Evolutionary conservation across 1,140 invertebrate genomes (phyloP).

Genomic region (Lutraria rhynchaena): DNA sequence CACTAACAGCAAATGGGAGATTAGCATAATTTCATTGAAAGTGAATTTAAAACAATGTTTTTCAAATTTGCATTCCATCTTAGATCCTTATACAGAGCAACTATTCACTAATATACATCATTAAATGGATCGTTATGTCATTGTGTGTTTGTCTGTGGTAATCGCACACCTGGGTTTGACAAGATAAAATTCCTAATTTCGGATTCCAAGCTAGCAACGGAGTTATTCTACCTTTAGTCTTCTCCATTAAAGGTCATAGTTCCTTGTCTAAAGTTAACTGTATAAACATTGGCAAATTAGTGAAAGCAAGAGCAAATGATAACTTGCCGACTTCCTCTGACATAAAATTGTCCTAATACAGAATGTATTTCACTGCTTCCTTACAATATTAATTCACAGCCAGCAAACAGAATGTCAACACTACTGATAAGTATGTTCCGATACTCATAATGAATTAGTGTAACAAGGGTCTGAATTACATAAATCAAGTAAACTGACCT

Average conservation of each 20-base stretch:
- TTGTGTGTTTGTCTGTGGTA: constrained; percentile 32
- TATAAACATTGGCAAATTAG: constrained; percentile 47
- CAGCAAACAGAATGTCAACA: constrained; percentile 46
- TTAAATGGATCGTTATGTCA: constrained; percentile 44
- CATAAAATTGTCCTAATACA: constrained; percentile 32
- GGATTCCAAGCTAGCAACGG: constrained; percentile 14
- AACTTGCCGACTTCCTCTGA: constrained; percentile 8
- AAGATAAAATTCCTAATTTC: constrained; percentile 44
- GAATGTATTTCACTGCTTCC: constrained; percentile 29
- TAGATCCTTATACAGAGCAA: constrained; percentile 21
- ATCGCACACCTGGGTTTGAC: constrained; percentile 47
- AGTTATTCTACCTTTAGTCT: constrained; percentile 22
- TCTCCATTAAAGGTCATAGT: constrained; percentile 38
- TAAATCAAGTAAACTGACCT: no score
- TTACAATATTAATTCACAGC: constrained; percentile 26
- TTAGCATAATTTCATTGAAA: constrained; percentile 35
- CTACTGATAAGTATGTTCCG: constrained; percentile 25
- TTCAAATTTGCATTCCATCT: constrained; percentile 38
- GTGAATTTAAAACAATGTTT: constrained; percentile 44
- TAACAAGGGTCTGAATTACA: background rate
- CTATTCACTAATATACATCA: constrained; percentile 34
- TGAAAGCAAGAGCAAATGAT: constrained; percentile 23
- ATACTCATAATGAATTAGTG: constrained; percentile 16
- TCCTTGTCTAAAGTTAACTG: constrained; percentile 35
- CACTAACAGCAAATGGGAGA: background rate